Evolutionary conservation across 2,113 vertebrate species (phyloP).

Genomic region (Melanerpes aurifrons): DNA sequence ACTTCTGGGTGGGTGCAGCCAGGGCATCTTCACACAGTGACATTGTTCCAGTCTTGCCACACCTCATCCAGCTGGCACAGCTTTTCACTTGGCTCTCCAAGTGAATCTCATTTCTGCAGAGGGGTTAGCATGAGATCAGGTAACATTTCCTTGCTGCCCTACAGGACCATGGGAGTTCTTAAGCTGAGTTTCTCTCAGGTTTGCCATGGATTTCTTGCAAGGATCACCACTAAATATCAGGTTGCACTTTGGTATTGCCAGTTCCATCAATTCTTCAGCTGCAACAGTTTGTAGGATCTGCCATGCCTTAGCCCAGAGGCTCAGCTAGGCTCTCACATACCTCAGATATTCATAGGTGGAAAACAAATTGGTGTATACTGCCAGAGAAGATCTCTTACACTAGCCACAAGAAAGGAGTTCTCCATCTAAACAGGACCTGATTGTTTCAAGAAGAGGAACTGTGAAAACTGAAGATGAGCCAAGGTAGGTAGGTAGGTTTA

Average conservation of each 20-base stretch:
- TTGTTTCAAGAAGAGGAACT: background rate
- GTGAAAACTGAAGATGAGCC: background rate
- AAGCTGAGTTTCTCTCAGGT: background rate
- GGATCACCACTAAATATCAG: background rate
- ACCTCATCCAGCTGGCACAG: background rate
- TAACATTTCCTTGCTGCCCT: fast-evolving
- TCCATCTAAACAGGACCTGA: background rate
- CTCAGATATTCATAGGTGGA: background rate
- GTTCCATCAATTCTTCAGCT: background rate
- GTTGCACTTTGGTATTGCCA: background rate
- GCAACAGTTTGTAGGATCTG: background rate
- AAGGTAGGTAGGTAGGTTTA: background rate
- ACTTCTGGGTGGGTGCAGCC: background rate
- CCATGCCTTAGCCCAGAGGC: background rate
- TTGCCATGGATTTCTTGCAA: background rate
- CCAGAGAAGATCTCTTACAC: background rate
- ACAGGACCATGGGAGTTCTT: fast-evolving
- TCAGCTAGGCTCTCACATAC: background rate
- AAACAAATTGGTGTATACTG: background rate
- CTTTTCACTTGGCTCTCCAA: background rate
- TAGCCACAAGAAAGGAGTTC: background rate
- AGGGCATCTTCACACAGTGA: background rate
- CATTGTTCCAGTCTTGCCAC: background rate
- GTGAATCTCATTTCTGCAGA: background rate
- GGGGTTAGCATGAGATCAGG: fast-evolving